phyloP scores from a whole-genome alignment of 2,797 vertebrate genomes.

The Gephyroberyx darwinii region DNA sequence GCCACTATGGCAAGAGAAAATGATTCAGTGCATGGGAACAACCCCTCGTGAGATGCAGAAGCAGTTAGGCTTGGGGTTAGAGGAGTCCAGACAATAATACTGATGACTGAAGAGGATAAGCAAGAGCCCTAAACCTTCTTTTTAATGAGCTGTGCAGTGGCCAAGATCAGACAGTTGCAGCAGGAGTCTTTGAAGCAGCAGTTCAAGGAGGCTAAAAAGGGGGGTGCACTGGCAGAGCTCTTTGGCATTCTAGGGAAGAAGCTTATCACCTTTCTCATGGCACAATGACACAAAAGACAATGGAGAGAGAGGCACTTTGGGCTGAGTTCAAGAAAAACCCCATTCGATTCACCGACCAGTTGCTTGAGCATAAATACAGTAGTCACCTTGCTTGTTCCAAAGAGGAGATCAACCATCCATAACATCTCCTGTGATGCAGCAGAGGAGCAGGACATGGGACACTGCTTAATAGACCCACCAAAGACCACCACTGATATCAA shows the following conservation, averaged over 20 bases:
- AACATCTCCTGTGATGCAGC: too few relatives aligned
- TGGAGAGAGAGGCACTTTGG: neutral
- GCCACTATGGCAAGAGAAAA: slow-evolving; percentile 32
- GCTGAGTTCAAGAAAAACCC: neutral
- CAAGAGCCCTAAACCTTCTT: slow-evolving; percentile 8
- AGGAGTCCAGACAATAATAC: slow-evolving; percentile 22
- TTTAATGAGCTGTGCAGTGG: neutral
- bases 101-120: slow-evolving; percentile 9
- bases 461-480: too few relatives aligned
- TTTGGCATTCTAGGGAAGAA: slow-evolving; percentile 1
- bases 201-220: neutral
- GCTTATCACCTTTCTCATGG: neutral
- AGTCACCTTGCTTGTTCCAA: too few relatives aligned
- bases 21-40: slow-evolving; percentile 29
- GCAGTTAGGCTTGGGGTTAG: slow-evolving; percentile 17
- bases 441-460: too few relatives aligned
- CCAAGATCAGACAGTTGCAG: too few relatives aligned
- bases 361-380: neutral
- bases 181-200: neutral
- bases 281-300: neutral
- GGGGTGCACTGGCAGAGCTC: neutral
- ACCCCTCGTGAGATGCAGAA: slow-evolving; percentile 47
- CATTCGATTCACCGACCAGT: neutral
- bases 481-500: too few relatives aligned
- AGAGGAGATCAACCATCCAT: too few relatives aligned